Evolutionary conservation across 2,113 vertebrate genomes (phyloP).

Genomic region (Corythornis vintsioides): DNA sequence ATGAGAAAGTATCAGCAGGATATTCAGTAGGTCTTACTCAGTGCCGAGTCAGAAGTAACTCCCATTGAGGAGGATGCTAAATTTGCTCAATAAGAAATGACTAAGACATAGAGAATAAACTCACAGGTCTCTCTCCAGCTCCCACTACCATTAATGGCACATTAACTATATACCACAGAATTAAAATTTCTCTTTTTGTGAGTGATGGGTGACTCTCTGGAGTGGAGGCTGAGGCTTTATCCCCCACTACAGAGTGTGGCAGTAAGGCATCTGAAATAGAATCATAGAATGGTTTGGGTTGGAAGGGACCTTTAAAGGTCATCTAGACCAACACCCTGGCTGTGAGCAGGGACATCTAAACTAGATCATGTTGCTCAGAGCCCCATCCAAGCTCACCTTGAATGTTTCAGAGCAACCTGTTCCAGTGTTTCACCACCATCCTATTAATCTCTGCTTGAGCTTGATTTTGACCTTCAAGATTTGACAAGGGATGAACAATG

Average conservation of each 20-base stretch:
- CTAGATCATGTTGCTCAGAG: background rate
- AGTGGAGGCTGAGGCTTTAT: background rate
- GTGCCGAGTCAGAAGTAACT: constrained; percentile 12
- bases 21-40: constrained; percentile 18
- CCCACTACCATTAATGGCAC: background rate
- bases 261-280: background rate
- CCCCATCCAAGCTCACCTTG: background rate
- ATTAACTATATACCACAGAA: background rate
- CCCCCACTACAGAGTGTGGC: background rate
- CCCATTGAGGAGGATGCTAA: background rate
- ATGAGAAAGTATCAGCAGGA: background rate
- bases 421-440: background rate
- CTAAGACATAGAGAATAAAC: background rate
- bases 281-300: background rate
- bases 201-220: background rate
- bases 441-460: background rate
- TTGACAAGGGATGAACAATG: background rate
- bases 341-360: background rate
- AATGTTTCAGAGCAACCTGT: background rate
- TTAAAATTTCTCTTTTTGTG: background rate
- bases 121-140: background rate
- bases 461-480: background rate
- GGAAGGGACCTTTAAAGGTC: background rate
- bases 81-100: constrained; percentile 16
- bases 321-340: background rate